Evolutionary conservation across 2,797 vertebrate genomes (phyloP).

Genomic region (Alectoris magna): DNA sequence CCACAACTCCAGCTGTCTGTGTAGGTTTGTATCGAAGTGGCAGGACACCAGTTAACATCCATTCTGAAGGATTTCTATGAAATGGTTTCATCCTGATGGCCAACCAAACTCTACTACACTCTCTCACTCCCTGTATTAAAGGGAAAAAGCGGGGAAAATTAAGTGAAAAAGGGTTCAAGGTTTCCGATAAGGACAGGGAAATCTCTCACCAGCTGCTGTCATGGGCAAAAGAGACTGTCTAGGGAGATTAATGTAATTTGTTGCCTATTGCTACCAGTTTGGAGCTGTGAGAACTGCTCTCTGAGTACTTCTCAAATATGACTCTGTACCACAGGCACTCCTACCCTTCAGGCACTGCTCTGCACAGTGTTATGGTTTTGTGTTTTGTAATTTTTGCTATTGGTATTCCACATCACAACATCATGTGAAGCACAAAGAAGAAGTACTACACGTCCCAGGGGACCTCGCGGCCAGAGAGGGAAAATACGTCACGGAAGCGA

Average conservation of each 20-base stretch:
- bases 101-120: background rate
- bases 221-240: background rate
- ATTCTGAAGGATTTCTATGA: background rate
- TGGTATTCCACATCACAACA: too few relatives aligned
- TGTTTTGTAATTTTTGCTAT: too few relatives aligned
- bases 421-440: too few relatives aligned
- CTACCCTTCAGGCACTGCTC: too few relatives aligned
- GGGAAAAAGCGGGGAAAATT: background rate
- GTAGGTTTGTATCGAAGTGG: background rate
- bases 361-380: too few relatives aligned
- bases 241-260: background rate
- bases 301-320: too few relatives aligned
- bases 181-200: background rate
- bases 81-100: background rate
- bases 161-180: background rate
- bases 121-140: background rate
- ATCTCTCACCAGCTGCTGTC: background rate
- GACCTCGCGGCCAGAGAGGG: too few relatives aligned
- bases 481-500: too few relatives aligned
- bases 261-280: background rate
- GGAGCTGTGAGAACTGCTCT: background rate
- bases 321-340: too few relatives aligned
- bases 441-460: too few relatives aligned
- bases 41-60: background rate
- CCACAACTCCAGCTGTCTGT: background rate